Evolutionary conservation across 2,113 vertebrate genomes (phyloP).

Genomic region (Ranitomeya imitator): DNA sequence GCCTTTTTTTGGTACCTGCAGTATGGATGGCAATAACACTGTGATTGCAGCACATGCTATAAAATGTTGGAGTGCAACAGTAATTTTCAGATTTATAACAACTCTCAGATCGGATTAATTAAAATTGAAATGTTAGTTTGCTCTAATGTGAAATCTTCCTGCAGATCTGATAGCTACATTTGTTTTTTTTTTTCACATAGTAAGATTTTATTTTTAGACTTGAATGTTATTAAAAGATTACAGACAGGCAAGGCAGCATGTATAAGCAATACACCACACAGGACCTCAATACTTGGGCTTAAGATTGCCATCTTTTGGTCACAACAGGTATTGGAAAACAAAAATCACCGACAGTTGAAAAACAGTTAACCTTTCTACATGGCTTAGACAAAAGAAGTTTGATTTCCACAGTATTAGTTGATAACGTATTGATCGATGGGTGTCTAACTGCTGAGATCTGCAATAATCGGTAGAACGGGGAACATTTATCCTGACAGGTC

Average conservation of each 20-base stretch:
- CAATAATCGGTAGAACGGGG: too few species aligned
- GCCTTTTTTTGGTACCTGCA: background rate
- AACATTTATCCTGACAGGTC: too few species aligned
- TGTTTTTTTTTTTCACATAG: background rate
- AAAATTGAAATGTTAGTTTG: constrained; percentile 1
- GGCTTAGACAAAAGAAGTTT: background rate
- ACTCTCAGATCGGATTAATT: background rate
- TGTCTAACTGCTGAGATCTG: too few species aligned
- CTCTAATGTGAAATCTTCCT: background rate
- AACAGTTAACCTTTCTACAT: background rate
- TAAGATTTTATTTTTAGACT: background rate
- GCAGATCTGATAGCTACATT: background rate
- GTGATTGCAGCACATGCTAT: background rate
- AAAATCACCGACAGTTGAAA: background rate
- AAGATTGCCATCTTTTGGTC: background rate
- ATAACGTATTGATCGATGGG: too few species aligned
- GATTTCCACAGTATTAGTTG: background rate
- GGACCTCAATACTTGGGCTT: background rate
- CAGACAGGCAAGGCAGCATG: background rate
- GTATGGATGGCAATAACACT: background rate
- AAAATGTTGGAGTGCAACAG: background rate
- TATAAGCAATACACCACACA: background rate
- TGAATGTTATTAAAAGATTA: background rate
- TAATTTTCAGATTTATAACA: background rate
- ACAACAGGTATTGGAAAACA: background rate